Conservation (phyloP, 2,797 vertebrate species). For the Caiman crocodilus region DNA sequence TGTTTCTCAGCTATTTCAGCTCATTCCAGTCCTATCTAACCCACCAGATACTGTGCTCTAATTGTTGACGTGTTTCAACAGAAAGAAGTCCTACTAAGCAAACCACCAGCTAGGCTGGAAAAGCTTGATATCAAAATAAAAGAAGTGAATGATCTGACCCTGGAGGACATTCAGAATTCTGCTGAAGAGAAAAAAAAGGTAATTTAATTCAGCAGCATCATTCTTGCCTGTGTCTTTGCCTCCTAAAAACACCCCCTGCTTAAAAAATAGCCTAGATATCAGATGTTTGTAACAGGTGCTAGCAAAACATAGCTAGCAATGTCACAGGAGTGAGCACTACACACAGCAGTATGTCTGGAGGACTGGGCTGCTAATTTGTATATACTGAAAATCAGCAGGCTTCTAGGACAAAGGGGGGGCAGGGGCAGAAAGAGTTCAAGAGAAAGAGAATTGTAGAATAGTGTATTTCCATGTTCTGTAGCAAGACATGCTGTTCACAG, state of each 20-base stretch:
- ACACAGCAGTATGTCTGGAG: background rate
- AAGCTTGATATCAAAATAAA: conserved; percentile 81
- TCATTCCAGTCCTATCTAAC: background rate
- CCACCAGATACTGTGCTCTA: background rate
- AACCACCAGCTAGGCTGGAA: conserved; percentile 85
- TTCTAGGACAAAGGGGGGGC: no score
- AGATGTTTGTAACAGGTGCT: background rate
- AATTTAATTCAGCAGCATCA: background rate
- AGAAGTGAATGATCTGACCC: conserved; percentile 70
- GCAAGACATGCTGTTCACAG: background rate
- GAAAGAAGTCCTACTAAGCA: conserved; percentile 76
- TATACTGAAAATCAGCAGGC: conserved; percentile 2
- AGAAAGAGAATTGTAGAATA: background rate
- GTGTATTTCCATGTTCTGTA: background rate
- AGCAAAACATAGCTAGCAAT: background rate
- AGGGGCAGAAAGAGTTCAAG: background rate
- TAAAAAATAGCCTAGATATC: background rate
- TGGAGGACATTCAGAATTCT: conserved; percentile 81
- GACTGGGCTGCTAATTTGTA: background rate
- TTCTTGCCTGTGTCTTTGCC: background rate
- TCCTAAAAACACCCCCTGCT: background rate
- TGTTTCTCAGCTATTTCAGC: background rate
- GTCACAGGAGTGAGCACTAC: background rate
- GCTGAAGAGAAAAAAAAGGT: conserved; percentile 71
- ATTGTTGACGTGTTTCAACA: conserved; percentile 59